Percentiles rank a stretch among this genome's conserved stretches.
Evolutionary conservation across 1,140 invertebrate genomes (phyloP).

Genomic region (Uloborus diversus): DNA sequence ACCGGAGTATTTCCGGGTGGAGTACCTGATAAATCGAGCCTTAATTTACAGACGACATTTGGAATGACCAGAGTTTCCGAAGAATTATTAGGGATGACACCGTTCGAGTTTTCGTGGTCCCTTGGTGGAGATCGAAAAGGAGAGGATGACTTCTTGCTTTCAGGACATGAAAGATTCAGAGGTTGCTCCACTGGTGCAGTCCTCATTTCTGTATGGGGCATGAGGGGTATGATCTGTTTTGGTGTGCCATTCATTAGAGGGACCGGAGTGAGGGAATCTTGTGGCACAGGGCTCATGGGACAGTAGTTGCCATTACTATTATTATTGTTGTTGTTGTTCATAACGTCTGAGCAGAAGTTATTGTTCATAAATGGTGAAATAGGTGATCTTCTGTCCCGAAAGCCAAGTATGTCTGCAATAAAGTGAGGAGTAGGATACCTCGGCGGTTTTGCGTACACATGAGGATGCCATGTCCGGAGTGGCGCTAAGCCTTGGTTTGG

Average conservation of each 20-base stretch:
- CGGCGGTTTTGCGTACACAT: slow-evolving; percentile 82
- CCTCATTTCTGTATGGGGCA: not conserved
- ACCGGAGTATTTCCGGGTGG: slow-evolving; percentile 23
- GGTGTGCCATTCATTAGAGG: slow-evolving; percentile 27
- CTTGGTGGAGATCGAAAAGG: not conserved
- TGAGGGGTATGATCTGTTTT: not conserved
- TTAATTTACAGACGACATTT: slow-evolving; percentile 44
- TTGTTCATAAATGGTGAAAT: not conserved
- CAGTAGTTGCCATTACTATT: no score
- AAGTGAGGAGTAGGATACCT: slow-evolving; percentile 80
- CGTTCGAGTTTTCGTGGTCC: slow-evolving; percentile 9
- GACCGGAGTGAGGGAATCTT: slow-evolving; percentile 2
- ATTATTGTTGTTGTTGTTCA: no score
- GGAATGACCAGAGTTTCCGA: slow-evolving; percentile 29
- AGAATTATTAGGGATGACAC: no score
- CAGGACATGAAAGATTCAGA: slow-evolving; percentile 40
- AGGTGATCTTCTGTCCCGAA: not conserved
- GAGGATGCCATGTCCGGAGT: slow-evolving; percentile 75
- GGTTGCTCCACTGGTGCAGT: slow-evolving; percentile 36
- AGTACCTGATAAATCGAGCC: slow-evolving; percentile 32
- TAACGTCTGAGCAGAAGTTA: no score
- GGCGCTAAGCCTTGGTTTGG: slow-evolving; percentile 5
- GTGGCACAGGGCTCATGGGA: slow-evolving; percentile 9
- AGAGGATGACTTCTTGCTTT: slow-evolving; percentile 31
- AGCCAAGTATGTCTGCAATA: slow-evolving; percentile 81